Conservation (phyloP, 2,888 invertebrate genomes). For the Neria commutata region DNA sequence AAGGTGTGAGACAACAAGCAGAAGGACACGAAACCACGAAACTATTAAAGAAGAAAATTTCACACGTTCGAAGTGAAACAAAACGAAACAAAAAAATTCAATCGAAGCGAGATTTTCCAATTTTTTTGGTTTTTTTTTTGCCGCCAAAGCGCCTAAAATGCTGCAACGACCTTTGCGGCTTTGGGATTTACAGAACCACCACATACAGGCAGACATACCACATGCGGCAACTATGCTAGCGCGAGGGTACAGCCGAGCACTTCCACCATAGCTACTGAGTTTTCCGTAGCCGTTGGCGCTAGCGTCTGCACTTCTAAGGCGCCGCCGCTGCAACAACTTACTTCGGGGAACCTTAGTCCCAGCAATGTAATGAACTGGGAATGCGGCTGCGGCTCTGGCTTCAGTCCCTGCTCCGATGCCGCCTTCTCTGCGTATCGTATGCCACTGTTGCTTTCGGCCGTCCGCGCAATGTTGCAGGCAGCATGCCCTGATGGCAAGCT, state of each 20-base stretch:
- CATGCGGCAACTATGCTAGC: slow-evolving; percentile 17
- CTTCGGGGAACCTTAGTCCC: slow-evolving; percentile 25
- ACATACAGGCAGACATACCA: slow-evolving; percentile 15
- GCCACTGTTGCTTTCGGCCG: slow-evolving; percentile 17
- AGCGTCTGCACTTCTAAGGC: too few relatives aligned
- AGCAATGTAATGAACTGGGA: slow-evolving; percentile 43
- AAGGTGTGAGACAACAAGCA: slow-evolving; percentile 44
- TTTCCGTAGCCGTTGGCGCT: too few relatives aligned
- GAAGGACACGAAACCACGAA: slow-evolving; percentile 15
- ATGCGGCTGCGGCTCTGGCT: slow-evolving; percentile 26
- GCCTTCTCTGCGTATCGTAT: background rate
- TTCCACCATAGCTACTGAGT: background rate
- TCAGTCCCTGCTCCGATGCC: too few relatives aligned
- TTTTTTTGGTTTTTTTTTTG: background rate
- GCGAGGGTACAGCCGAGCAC: slow-evolving; percentile 32
- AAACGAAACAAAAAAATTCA: background rate
- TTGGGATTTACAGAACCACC: slow-evolving; percentile 7
- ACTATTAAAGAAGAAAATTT: slow-evolving; percentile 5
- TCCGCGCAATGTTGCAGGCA: background rate
- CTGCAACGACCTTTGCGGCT: slow-evolving; percentile 49
- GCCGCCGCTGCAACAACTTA: too few relatives aligned
- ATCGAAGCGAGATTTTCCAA: background rate
- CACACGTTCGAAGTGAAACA: slow-evolving; percentile 4
- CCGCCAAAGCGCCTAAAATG: slow-evolving; percentile 26
- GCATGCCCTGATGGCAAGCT: slow-evolving; percentile 28